Base-by-base conservation (phyloP, 2,888 invertebrate species). In the Caenorhabditis macrosperma region DNA sequence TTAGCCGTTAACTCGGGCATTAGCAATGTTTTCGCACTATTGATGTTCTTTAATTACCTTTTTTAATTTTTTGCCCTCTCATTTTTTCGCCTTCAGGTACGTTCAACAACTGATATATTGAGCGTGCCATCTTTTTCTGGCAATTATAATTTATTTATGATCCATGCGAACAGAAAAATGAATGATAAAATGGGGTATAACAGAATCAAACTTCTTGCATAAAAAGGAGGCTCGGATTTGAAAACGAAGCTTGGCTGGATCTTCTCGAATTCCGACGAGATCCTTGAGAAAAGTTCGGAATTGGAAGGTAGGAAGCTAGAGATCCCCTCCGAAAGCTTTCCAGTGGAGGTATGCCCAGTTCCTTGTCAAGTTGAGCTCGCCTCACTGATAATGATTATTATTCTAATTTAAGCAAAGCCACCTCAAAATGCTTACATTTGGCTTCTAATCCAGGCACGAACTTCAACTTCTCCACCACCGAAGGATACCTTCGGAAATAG, bases 371-470 rank as follows among this genome's bases (percentile, higher is more conserved):
- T 68, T 86, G 86, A 12, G 86, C 86, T 33, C 83, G 71, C 6
- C 86, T 71, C 28, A 86, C 86, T 86, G 66, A 72, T 82, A 81
- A 20, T 1, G 28, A 17, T 10, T 6, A 35, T 15, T 10, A 24
- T 26, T 1, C n/a, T 0, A 50, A 61, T 35, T n/a, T n/a, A n/a
- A n/a, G 17, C 7, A 22, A 48, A 46, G 4, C 20, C 15, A 64
- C n/a, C n/a, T n/a, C n/a, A n/a, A n/a, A n/a, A n/a, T n/a, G 54
- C 46, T 63, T n/a, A 74, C 74, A 60, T 75, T 81, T 86, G 0
- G 85, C 85, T 64, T 86, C 86, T 2, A 86, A 59, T 10, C 86
- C 86, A 20, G 86, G 86, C 1, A 86, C 86, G 64, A 74, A 86
- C 68, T 80, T 81, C 52, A 86, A 48, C 48, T 86, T 86, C 52